Conservation (phyloP, 1,140 invertebrate genomes). For the Atopsyche davidsoni region DNA sequence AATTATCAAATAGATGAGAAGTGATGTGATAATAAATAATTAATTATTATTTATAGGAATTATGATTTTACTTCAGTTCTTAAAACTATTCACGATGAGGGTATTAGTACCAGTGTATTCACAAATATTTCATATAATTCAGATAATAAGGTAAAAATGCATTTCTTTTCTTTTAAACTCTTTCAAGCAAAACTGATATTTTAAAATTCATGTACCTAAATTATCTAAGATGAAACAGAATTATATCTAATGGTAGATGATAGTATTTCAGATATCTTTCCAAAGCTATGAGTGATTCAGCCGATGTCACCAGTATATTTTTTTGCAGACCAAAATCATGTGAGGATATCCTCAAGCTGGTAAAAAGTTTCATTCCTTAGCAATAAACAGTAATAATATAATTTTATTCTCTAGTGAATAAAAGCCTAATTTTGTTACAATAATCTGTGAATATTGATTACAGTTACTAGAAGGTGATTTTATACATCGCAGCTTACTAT, state of each 20-base stretch:
- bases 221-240: too few relatives aligned
- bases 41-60: neutral
- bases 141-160: neutral
- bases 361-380: constrained; percentile 21
- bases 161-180: constrained; percentile 2
- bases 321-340: constrained; percentile 24
- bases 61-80: too few relatives aligned
- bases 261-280: constrained; percentile 29
- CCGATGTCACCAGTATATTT: constrained; percentile 22
- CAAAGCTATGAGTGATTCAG: constrained; percentile 18
- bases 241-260: too few relatives aligned
- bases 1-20: neutral
- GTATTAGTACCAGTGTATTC: too few relatives aligned
- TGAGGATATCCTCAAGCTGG: constrained; percentile 28
- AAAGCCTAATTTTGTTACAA: neutral
- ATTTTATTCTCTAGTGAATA: constrained; percentile 1
- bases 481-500: constrained; percentile 45
- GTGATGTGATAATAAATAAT: neutral
- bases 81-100: too few relatives aligned
- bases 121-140: constrained; percentile 3
- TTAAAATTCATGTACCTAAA: too few relatives aligned
- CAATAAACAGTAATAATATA: constrained; percentile 2
- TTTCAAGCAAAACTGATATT: too few relatives aligned
- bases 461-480: constrained; percentile 44
- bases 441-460: constrained; percentile 6